Percentiles rank a stretch among this genome's conserved stretches.
These are phyloP conservation scores for Hyaena hyaena DNA, from an alignment of 2,113 vertebrate species.

Conservation along the genomic window DNA sequence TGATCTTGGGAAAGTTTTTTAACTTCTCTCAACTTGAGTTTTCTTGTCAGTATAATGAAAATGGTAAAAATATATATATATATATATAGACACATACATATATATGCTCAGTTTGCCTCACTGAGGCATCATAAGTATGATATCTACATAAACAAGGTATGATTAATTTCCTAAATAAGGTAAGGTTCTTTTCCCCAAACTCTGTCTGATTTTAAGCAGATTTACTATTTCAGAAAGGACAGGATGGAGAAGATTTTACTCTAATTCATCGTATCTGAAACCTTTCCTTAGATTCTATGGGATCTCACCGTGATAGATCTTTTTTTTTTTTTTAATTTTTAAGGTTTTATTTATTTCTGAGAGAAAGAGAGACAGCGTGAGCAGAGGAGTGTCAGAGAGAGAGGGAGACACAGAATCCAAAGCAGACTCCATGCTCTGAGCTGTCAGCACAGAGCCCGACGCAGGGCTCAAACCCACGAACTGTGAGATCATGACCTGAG, in stretches of 20 bases:
- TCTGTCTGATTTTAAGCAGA: neutral
- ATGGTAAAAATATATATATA: neutral
- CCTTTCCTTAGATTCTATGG: neutral
- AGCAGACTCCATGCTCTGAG: too few species aligned
- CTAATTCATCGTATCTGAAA: neutral
- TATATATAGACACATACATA: too few species aligned
- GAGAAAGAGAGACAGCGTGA: too few species aligned
- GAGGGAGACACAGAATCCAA: too few species aligned
- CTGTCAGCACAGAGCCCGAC: too few species aligned
- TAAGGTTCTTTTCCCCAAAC: neutral
- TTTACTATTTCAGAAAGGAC: neutral
- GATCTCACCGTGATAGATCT: neutral
- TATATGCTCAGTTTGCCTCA: neutral
- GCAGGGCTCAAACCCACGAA: too few species aligned
- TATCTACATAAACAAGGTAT: neutral
- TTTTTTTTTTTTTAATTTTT: neutral
- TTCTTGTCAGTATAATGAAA: neutral
- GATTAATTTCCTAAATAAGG: neutral
- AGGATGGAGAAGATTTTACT: neutral
- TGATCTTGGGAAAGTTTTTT: neutral
- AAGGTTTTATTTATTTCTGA: too few species aligned
- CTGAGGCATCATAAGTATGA: neutral
- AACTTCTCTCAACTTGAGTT: neutral
- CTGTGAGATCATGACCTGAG: too few species aligned
- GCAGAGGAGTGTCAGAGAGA: too few species aligned